phyloP scores from a whole-genome alignment of 2,888 invertebrate species.

The Chymomyza fuscimana region DNA sequence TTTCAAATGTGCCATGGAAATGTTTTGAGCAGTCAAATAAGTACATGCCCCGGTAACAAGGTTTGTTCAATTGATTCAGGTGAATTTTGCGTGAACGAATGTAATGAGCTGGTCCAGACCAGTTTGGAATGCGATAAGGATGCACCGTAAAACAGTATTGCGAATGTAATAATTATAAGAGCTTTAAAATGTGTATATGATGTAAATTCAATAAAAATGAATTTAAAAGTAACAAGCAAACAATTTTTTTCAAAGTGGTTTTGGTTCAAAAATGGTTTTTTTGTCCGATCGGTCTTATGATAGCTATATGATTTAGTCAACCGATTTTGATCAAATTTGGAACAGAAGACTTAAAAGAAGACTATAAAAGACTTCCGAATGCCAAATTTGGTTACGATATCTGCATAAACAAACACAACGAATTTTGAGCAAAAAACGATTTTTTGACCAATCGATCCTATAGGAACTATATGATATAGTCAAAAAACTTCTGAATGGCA shows the following conservation, averaged over 20 bases:
- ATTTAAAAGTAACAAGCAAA: not conserved
- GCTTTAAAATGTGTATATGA: not conserved
- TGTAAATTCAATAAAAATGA: not conserved
- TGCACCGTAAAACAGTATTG: constrained; percentile 13
- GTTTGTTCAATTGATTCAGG: constrained; percentile 57
- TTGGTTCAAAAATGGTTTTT: no score
- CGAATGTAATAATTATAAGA: not conserved
- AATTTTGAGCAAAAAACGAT: no score
- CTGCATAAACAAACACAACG: no score
- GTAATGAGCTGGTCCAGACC: constrained; percentile 27
- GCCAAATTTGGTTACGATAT: no score
- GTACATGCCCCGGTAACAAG: constrained; percentile 46
- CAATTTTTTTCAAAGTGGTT: not conserved
- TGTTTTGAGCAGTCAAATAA: constrained; percentile 12
- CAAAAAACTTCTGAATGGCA: no score
- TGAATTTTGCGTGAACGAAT: constrained; percentile 55
- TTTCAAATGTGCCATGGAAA: constrained; percentile 56
- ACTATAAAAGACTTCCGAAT: no score
- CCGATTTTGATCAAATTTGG: no score
- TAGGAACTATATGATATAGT: no score
- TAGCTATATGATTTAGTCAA: no score
- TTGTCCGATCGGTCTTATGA: no score
- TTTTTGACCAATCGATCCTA: no score
- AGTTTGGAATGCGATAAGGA: constrained; percentile 50
- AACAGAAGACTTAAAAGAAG: no score